These are phyloP conservation scores for Drosophila picticornis DNA, from an alignment of 2,888 invertebrate species.

Conservation along the genomic window DNA sequence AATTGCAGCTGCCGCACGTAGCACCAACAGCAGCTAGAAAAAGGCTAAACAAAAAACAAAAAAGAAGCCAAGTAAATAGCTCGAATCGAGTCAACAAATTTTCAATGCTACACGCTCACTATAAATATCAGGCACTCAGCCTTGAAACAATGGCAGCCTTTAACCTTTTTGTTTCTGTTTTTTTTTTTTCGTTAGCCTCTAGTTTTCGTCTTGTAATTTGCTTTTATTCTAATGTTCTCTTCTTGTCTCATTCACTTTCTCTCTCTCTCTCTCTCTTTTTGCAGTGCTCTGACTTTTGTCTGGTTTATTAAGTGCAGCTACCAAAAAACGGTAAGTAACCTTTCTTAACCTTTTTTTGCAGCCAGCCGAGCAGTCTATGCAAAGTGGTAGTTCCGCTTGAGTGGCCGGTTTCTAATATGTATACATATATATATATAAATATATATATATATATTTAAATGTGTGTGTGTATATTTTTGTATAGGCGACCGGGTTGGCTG, in stretches of 20 bases:
- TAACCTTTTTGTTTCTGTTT: slow-evolving; percentile 44
- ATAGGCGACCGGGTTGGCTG: slow-evolving; percentile 14
- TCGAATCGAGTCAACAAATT: slow-evolving; percentile 28
- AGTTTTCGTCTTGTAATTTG: not conserved
- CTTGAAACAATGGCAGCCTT: slow-evolving; percentile 63
- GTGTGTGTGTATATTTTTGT: slow-evolving; percentile 6
- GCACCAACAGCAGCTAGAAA: slow-evolving; percentile 15
- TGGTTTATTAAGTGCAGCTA: slow-evolving; percentile 68
- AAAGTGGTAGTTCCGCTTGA: slow-evolving; percentile 70
- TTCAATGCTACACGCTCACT: slow-evolving; percentile 29
- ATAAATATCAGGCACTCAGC: slow-evolving; percentile 71
- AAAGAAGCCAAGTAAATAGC: not conserved
- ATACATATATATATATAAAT: slow-evolving; percentile 8
- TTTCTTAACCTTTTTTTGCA: slow-evolving; percentile 61
- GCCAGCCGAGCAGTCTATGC: slow-evolving; percentile 51
- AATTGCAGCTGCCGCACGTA: slow-evolving; percentile 63
- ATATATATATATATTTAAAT: not conserved
- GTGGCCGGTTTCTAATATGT: slow-evolving; percentile 41
- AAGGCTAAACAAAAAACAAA: slow-evolving; percentile 4
- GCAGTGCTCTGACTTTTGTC: slow-evolving; percentile 55
- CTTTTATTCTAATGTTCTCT: slow-evolving; percentile 41
- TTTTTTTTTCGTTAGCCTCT: not conserved
- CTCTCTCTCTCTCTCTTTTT: slow-evolving; percentile 36
- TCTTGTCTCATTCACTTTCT: slow-evolving; percentile 14
- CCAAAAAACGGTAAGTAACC: slow-evolving; percentile 68